A percentile compares a stretch with the other conserved stretches of the same genome.
These are phyloP conservation scores for Scalopus aquaticus DNA, from an alignment of 2,113 vertebrate species.

Conservation along the genomic window DNA sequence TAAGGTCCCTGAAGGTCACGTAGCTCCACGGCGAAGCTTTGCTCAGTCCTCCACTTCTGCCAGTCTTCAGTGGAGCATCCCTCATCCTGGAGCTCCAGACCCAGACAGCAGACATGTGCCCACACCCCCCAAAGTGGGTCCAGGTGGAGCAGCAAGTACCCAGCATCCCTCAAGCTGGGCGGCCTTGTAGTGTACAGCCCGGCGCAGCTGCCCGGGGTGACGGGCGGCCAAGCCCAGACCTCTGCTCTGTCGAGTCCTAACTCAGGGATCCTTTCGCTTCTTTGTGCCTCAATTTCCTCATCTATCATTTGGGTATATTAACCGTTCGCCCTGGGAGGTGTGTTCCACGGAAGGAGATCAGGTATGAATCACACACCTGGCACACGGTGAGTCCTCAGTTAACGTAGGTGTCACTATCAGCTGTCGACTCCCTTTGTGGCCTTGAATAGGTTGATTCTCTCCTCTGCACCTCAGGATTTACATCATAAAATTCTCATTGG, in stretches of 20 bases:
- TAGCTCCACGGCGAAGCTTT: neutral
- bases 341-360: neutral
- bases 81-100: neutral
- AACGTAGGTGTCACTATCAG: neutral
- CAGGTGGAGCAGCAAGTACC: neutral
- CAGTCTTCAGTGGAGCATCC: no score
- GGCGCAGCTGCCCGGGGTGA: neutral
- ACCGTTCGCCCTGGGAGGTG: neutral
- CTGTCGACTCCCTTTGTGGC: neutral
- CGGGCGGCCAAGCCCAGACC: neutral
- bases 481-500: neutral
- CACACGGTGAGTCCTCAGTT: neutral
- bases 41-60: rapidly evolving
- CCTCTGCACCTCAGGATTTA: neutral
- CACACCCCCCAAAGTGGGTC: neutral
- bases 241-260: neutral
- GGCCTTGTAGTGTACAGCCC: neutral
- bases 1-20: neutral
- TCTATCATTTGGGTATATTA: neutral
- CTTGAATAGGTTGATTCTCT: neutral
- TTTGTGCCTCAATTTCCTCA: neutral
- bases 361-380: neutral
- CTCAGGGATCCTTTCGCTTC: neutral
- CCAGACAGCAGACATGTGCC: no score
- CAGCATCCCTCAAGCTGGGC: neutral